Conservation (phyloP, 2,113 vertebrate genomes). For the Raja brachyura region DNA sequence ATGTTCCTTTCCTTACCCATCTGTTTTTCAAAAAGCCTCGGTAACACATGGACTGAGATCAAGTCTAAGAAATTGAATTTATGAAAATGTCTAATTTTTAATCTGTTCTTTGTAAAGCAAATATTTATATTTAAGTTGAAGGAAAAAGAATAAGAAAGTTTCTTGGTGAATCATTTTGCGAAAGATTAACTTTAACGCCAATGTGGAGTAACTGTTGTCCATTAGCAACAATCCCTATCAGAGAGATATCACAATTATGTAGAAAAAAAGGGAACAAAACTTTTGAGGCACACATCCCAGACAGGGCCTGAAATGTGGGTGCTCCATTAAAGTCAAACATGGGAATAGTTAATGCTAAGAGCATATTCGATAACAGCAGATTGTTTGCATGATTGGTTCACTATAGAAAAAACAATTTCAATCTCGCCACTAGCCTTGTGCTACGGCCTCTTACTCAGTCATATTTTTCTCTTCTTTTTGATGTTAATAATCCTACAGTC, state of each 20-base stretch:
- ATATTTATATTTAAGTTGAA: not conserved
- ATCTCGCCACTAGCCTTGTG: not conserved
- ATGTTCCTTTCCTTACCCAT: not conserved
- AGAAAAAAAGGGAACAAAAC: not conserved
- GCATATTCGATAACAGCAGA: not conserved
- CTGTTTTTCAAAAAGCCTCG: not conserved
- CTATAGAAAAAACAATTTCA: not conserved
- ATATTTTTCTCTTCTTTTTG: not conserved
- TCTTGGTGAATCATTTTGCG: not conserved
- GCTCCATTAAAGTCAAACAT: not conserved
- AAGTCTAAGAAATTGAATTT: not conserved
- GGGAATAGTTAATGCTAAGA: not conserved
- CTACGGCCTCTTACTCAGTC: not conserved
- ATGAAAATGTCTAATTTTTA: not conserved
- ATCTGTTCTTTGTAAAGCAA: slow-evolving; percentile 9
- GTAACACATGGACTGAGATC: not conserved
- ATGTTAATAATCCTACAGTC: not conserved
- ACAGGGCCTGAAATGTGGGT: not conserved
- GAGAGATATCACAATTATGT: not conserved
- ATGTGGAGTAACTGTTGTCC: not conserved
- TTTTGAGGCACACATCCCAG: not conserved
- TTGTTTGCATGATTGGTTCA: not conserved
- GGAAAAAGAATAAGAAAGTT: not conserved
- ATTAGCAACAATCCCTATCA: not conserved
- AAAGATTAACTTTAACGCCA: not conserved